Evolutionary conservation across 92 coral and sea anemone species (phyloP).

Genomic region (Actinostola sp.): DNA sequence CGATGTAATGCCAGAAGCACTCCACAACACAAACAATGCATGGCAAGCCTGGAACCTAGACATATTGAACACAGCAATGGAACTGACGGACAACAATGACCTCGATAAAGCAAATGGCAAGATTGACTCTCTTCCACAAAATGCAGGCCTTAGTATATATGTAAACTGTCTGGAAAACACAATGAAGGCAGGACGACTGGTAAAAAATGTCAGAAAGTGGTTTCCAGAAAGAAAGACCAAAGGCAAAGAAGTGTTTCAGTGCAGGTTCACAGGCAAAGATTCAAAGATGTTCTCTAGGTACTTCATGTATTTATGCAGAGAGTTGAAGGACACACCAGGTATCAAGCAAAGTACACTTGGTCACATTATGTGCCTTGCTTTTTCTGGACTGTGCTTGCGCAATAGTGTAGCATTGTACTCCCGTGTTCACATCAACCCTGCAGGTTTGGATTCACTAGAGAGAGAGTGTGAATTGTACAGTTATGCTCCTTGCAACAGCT

Average conservation of each 20-base stretch:
- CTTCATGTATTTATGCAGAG: conserved; percentile 20
- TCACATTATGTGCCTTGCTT: conserved; percentile 28
- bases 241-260: conserved; percentile 25
- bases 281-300: conserved; percentile 36
- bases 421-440: conserved; percentile 20
- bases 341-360: conserved; percentile 19
- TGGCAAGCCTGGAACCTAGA: conserved; percentile 2
- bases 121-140: conserved; percentile 7
- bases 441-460: neutral
- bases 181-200: conserved; percentile 36
- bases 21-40: too few relatives aligned
- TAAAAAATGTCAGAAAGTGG: conserved; percentile 41
- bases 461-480: conserved; percentile 19
- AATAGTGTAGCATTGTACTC: conserved; percentile 12
- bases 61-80: conserved; percentile 32
- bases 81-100: conserved; percentile 1
- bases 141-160: conserved; percentile 15
- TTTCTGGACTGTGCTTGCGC: conserved; percentile 18
- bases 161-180: conserved; percentile 16
- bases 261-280: conserved; percentile 45
- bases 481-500: conserved; percentile 7
- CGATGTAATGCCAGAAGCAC: conserved; percentile 15
- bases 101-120: conserved; percentile 5
- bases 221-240: conserved; percentile 17
- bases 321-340: conserved; percentile 7